phyloP scores from a whole-genome alignment of 2,797 vertebrate species.

The Spondyliosoma cantharus region DNA sequence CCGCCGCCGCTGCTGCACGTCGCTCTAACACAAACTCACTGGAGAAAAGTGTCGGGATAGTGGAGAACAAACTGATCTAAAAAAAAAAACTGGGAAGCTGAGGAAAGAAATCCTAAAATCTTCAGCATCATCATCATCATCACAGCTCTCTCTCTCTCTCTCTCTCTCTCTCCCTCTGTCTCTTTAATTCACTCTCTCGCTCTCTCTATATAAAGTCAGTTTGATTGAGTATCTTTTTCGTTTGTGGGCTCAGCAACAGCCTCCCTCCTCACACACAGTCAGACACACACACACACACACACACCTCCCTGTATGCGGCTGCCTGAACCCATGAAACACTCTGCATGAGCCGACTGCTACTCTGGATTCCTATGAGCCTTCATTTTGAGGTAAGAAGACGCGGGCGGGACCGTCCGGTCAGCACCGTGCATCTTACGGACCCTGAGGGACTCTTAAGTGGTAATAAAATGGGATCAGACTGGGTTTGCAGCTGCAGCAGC shows the following conservation, averaged over 20 bases:
- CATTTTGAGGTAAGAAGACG: slow-evolving; percentile 78
- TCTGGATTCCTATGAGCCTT: slow-evolving; percentile 64
- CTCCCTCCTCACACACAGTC: slow-evolving; percentile 45
- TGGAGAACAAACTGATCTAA: not conserved
- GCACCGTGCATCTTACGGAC: slow-evolving; percentile 26
- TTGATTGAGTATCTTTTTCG: slow-evolving; percentile 81
- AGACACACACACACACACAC: slow-evolving; percentile 24
- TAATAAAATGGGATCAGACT: slow-evolving; percentile 58
- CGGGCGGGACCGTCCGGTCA: slow-evolving; percentile 44
- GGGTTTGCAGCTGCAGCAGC: slow-evolving; percentile 48
- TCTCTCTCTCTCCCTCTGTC: slow-evolving; percentile 38
- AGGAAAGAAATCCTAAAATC: slow-evolving; percentile 1
- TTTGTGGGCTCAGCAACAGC: slow-evolving; percentile 78
- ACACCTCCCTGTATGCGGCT: slow-evolving; percentile 44
- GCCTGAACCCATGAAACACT: slow-evolving; percentile 54
- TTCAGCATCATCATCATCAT: slow-evolving; percentile 19
- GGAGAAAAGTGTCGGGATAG: not conserved
- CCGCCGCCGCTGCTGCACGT: not conserved
- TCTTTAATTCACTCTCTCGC: slow-evolving; percentile 55
- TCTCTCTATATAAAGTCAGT: slow-evolving; percentile 64
- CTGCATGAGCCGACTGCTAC: slow-evolving; percentile 63
- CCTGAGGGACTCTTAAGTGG: slow-evolving; percentile 50
- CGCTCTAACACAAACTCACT: not conserved
- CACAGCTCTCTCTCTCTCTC: slow-evolving; percentile 7
- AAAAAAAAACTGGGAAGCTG: not conserved